A percentile compares a stretch with the other conserved stretches of the same genome.
Conservation (phyloP, 1,140 invertebrate species). For the Drosophila murphyi region DNA sequence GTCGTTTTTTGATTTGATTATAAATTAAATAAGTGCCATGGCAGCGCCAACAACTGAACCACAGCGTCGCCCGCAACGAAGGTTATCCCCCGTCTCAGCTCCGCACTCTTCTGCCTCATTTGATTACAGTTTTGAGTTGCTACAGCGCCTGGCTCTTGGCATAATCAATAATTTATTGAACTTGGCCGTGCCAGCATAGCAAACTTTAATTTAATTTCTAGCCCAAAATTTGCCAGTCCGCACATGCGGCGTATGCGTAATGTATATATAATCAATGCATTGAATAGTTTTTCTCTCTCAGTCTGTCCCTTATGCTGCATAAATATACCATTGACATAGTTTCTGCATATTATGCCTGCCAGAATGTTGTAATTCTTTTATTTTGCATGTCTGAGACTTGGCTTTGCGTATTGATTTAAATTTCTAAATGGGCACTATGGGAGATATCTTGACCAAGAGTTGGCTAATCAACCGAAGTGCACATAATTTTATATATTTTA, state of each 20-base stretch:
- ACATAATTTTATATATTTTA: no score
- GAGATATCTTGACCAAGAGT: not conserved
- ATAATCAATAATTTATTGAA: constrained; percentile 72
- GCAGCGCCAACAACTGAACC: constrained; percentile 36
- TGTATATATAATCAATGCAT: constrained; percentile 65
- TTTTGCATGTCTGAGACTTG: constrained; percentile 64
- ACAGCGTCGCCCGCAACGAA: constrained; percentile 36
- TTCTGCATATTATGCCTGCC: constrained; percentile 26
- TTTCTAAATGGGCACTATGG: constrained; percentile 47
- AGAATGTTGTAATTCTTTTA: constrained; percentile 3
- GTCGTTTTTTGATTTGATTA: constrained; percentile 69
- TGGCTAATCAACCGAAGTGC: no score
- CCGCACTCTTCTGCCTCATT: constrained; percentile 19
- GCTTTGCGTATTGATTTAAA: constrained; percentile 55
- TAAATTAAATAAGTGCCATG: constrained; percentile 71
- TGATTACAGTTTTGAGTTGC: constrained; percentile 49
- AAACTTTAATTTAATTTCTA: constrained; percentile 63
- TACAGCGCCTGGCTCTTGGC: not conserved
- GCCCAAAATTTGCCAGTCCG: constrained; percentile 15
- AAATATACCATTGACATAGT: constrained; percentile 65
- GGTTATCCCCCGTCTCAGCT: constrained; percentile 22
- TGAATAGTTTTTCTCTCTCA: constrained; percentile 38
- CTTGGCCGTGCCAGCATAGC: constrained; percentile 19
- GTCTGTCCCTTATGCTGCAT: constrained; percentile 31
- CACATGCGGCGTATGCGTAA: constrained; percentile 48